Base-by-base conservation (phyloP, 2,113 vertebrate genomes). In the Speoplatyrhinus poulsoni region DNA sequence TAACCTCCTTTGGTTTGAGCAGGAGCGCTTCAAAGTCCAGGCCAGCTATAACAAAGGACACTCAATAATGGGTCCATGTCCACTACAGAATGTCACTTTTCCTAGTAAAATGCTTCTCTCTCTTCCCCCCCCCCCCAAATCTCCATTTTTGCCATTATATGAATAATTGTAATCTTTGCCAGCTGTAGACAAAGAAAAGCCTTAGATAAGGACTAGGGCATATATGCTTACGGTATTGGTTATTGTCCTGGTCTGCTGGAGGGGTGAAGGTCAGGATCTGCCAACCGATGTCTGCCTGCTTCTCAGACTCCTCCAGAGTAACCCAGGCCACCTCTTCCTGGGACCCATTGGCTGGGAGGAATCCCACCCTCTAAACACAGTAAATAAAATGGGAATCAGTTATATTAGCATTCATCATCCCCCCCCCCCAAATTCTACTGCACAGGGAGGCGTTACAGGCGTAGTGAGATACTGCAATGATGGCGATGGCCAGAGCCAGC, bases 11-110 rank as follows among this genome's bases (percentile, higher is more conserved):
- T 49, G 97, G 97, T 86, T 91, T 94, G 73, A 99, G 82, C 55
- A 99, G 87, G 74, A 99, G 90, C 46, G 91, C 95, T 88, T 98
- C 96, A 6, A 96, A 98, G 79, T 96, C 92, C 73, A 98, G 91
- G 48, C 90, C 96, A 72, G 77, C 97, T 99, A 75, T 0, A 81
- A 81, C 36, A 75, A 15, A 0, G 9, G 50, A 9, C 61, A 15
- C 0, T 10, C n/a, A 50, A 71, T 11, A 65, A 26, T 26, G 26
- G 56, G 47, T 8, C 0, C 2, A 13, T 58, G 15, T 41, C 36
- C 36, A 41, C 36, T 7, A 41, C 36, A 41, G 36, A 41, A 41
- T 41, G 36, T 41, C 36, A 7, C 36, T 6, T 41, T 41, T 41
- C 36, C 36, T 8, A 41, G 36, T 41, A 41, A 41, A 41, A 41